Evolutionary conservation across 2,113 vertebrate species (phyloP), one percentile per base, ranked within the genome.

Genomic region (Ageneiosus marmoratus): DNA sequence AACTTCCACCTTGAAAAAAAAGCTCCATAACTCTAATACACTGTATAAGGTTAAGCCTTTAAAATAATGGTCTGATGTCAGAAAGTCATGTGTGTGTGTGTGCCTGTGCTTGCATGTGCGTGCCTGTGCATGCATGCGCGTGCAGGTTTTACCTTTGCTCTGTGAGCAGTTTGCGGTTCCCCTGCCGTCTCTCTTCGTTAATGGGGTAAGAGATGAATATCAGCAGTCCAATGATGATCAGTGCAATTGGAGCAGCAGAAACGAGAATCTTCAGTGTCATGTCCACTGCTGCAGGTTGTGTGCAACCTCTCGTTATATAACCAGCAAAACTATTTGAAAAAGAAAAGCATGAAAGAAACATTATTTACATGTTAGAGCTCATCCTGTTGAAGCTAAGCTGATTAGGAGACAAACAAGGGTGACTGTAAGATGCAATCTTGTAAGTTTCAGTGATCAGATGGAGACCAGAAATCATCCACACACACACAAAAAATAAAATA

Each of bases 191-290:
- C 85, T 96, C 93, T 89, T 99, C 98, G 0, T 96, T 87, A 0
- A 99, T 99, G 1, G 98, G 98, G 77, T 99, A 99, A 0, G 93
- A 90, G 84, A 95, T 95, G 87, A 99, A 94, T 0, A 99, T 96
- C 11, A 92, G 7, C 85, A 99, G 91, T 37, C 98, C 98, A 20
- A 98, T 87, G 2, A 97, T 56, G 84, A 99, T 98, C 80, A 99
- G 92, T 22, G 29, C 83, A 2, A 98, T 91, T 0, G 98, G 98
- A 1, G 93, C 95, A 0, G 95, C 94, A 0, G 96, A 97, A 58
- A 99, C 96, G 89, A 99, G 91, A 83, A 99, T 83, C 87, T 96
- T 99, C 89, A 99, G 85, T 0, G 98, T 98, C 22, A 97, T 16
- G 53, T 95, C 85, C 85, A 99, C 98, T 3, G 72, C 85, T 0